These are phyloP conservation scores for Poecilia wingei DNA, from an alignment of 2,797 vertebrate species.

Conservation along the genomic window DNA sequence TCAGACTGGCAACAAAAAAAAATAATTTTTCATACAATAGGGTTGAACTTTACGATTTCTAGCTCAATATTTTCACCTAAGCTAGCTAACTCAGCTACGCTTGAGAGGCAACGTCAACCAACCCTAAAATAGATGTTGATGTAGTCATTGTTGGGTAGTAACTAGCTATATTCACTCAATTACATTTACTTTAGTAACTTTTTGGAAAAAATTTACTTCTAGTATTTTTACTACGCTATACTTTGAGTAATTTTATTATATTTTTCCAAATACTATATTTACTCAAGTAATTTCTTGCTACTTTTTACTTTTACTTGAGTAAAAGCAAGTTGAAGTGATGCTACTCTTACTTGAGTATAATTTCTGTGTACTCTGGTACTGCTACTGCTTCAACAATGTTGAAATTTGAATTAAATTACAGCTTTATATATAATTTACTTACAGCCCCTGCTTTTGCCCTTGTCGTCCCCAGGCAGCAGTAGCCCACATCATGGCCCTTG, in stretches of 20 bases:
- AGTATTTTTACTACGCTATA: no score
- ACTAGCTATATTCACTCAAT: no score
- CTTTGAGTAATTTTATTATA: no score
- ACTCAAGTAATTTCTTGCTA: no score
- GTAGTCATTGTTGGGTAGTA: background rate
- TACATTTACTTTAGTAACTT: no score
- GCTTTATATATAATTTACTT: constrained; percentile 55
- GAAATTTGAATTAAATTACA: background rate
- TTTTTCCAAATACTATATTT: no score
- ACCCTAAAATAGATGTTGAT: background rate
- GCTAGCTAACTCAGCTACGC: background rate
- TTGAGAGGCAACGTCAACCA: background rate
- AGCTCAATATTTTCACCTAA: background rate
- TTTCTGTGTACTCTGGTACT: background rate
- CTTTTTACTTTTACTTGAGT: no score
- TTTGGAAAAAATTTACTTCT: no score
- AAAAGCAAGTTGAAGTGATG: no score
- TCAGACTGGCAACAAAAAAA: background rate
- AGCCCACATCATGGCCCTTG: constrained; percentile 90
- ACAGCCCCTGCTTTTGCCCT: constrained; percentile 88
- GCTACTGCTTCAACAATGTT: background rate
- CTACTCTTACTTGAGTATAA: no score
- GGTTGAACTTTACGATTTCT: background rate
- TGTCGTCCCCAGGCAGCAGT: constrained; percentile 95
- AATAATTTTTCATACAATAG: background rate